A percentile compares a stretch with the other conserved stretches of the same genome.
These are phyloP conservation scores for Torymus auratus DNA, from an alignment of 2,888 invertebrate species.

Conservation along the genomic window DNA sequence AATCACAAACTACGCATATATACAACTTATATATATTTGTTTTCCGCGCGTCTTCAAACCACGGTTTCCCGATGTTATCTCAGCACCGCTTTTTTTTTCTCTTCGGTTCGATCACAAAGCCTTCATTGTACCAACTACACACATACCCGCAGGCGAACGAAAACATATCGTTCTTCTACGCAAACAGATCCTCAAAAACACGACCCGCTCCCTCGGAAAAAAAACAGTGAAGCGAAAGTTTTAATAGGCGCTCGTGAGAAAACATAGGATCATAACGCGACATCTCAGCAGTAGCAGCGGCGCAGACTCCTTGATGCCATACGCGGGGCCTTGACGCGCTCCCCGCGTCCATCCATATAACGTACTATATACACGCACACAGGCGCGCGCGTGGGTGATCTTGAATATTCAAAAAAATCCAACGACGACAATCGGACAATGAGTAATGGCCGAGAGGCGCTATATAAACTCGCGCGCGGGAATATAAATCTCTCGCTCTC, in stretches of 20 bases:
- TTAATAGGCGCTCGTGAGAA: slow-evolving; percentile 45
- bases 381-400: slow-evolving; percentile 67
- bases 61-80: too few species aligned
- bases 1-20: too few species aligned
- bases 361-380: too few species aligned
- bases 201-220: not conserved
- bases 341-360: slow-evolving; percentile 29
- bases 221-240: slow-evolving; percentile 36
- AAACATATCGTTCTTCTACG: too few species aligned
- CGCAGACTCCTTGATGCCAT: slow-evolving; percentile 27
- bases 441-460: slow-evolving; percentile 42
- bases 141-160: too few species aligned
- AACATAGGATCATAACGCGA: slow-evolving; percentile 39
- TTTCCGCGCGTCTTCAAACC: too few species aligned
- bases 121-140: too few species aligned
- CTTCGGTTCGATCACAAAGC: too few species aligned
- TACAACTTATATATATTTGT: too few species aligned
- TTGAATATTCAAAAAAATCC: slow-evolving; percentile 71
- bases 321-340: slow-evolving; percentile 23
- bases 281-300: not conserved
- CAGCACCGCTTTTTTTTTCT: too few species aligned
- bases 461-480: slow-evolving; percentile 19
- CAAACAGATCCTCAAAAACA: too few species aligned
- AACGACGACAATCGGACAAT: slow-evolving; percentile 54
- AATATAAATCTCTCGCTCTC: not conserved